Evolutionary conservation across 30 jellyfish, hydroid and myxozoan species (phyloP).

Genomic region (Catostylus mosaicus): DNA sequence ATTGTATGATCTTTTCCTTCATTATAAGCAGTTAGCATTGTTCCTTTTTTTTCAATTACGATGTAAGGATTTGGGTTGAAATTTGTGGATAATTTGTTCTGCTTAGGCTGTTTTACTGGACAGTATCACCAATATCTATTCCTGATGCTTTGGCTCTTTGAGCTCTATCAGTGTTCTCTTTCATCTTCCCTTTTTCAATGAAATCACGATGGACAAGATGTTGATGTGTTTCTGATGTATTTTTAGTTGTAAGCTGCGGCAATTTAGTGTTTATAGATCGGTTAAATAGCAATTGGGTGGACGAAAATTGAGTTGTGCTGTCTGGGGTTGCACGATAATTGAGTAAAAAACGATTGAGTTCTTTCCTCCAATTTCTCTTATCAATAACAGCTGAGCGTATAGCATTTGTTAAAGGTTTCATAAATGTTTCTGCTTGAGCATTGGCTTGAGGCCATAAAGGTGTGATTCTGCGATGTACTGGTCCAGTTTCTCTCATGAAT

Average conservation of each 20-base stretch:
- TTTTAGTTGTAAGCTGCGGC: slow-evolving; percentile 37
- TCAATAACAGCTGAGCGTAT: too few species aligned
- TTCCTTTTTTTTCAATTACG: slow-evolving; percentile 55
- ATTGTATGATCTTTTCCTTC: slow-evolving; percentile 26
- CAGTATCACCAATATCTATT: slow-evolving; percentile 53
- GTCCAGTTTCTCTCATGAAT: slow-evolving; percentile 48
- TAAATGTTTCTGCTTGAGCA: slow-evolving; percentile 39
- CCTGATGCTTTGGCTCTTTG: too few species aligned
- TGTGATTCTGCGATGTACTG: slow-evolving; percentile 40
- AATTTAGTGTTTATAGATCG: slow-evolving; percentile 47
- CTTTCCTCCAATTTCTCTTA: slow-evolving; percentile 45
- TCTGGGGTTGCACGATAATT: slow-evolving; percentile 55
- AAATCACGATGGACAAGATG: too few species aligned
- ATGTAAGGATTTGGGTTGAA: slow-evolving; percentile 61
- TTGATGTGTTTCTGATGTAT: slow-evolving; percentile 37
- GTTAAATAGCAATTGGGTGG: slow-evolving; percentile 48
- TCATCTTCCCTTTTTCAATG: too few species aligned
- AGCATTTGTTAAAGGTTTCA: slow-evolving; percentile 33
- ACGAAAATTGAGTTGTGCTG: slow-evolving; percentile 55
- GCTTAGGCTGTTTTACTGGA: slow-evolving; percentile 65
- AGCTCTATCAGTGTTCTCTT: too few species aligned
- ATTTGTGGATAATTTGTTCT: slow-evolving; percentile 56
- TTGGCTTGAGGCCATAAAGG: slow-evolving; percentile 54
- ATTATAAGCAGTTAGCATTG: slow-evolving; percentile 37
- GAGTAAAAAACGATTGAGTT: slow-evolving; percentile 26